Evolutionary conservation across 1,140 invertebrate genomes (phyloP), one percentile per base, ranked within the genome.

Genomic region (Eciton burchellii): DNA sequence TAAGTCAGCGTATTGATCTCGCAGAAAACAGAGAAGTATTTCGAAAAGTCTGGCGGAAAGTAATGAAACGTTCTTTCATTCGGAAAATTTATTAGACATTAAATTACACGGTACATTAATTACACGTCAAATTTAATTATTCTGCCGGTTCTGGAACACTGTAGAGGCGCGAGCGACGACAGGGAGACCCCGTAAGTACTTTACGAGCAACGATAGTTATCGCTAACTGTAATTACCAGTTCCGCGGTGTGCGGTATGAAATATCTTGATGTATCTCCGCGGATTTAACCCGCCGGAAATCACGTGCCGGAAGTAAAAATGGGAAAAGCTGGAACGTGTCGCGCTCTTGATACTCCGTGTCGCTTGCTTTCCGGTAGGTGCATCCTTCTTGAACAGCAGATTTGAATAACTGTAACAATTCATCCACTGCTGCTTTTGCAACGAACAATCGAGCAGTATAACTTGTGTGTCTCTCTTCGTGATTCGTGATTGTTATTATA

Each of bases 231-330:
- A 76, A 76, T 76, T 76, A 76, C 59, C 73, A 65, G 73, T 76
- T 76, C 59, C 59, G 29, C 47, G 12, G 54, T 54, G 54, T 54
- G 21, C 21, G 52, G 84, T 14, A 47, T 59, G 29, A 56, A 68
- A 86, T 81, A 21, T 59, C 84, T 81, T 71, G 68, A 86, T 86
- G 76, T 16, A 52, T 62, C 56, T 81, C 35, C 52, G 45, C 54
- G 16, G 76, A 84, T 86, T 86, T 81, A 86, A 82, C 41, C 72
- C 54, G 21, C 84, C 85, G 85, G 85, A 86, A 86, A 86, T 82
- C 65, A 79, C 57, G 59, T 71, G 65, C 59, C 83, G 85, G 85
- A 86, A 82, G 56, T 35, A 81, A 73, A 47, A 70, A 24, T 45
- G 29, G 45, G 41, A 71, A 70, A 81, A 73, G 62, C 24, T 43